Evolutionary conservation across 2,888 invertebrate species (phyloP).

Genomic region (Lasioglossum zephyrum): DNA sequence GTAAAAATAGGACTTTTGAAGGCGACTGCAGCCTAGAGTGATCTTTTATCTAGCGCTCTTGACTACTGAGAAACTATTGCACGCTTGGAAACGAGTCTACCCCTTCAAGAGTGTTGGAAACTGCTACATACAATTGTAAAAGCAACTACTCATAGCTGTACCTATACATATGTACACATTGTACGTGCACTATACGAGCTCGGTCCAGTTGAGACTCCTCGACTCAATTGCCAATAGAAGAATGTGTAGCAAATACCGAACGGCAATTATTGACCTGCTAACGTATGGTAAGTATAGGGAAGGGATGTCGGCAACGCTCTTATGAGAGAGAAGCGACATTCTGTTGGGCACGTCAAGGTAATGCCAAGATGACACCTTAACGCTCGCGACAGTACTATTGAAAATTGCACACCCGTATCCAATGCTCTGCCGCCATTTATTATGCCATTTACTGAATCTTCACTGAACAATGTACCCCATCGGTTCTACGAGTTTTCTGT

Average conservation of each 20-base stretch:
- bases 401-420: slow-evolving; percentile 20
- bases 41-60: too few relatives aligned
- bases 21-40: too few relatives aligned
- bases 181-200: not conserved
- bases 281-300: slow-evolving; percentile 78
- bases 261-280: slow-evolving; percentile 72
- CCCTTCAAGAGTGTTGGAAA: not conserved
- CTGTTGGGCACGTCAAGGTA: slow-evolving; percentile 76
- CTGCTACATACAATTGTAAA: not conserved
- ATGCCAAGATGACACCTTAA: slow-evolving; percentile 67
- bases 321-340: slow-evolving; percentile 76
- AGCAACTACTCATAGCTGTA: not conserved
- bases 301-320: slow-evolving; percentile 70
- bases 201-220: not conserved
- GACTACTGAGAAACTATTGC: too few relatives aligned
- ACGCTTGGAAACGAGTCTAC: too few relatives aligned
- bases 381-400: slow-evolving; percentile 17
- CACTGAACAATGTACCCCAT: not conserved
- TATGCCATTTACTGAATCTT: not conserved
- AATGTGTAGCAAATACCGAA: slow-evolving; percentile 56
- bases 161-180: not conserved
- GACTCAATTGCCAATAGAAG: slow-evolving; percentile 19
- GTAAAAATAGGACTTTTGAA: too few relatives aligned
- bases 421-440: slow-evolving; percentile 9
- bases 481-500: not conserved